Conservation (phyloP, 2,113 vertebrate genomes). For the Corythornis madagascariensis region DNA sequence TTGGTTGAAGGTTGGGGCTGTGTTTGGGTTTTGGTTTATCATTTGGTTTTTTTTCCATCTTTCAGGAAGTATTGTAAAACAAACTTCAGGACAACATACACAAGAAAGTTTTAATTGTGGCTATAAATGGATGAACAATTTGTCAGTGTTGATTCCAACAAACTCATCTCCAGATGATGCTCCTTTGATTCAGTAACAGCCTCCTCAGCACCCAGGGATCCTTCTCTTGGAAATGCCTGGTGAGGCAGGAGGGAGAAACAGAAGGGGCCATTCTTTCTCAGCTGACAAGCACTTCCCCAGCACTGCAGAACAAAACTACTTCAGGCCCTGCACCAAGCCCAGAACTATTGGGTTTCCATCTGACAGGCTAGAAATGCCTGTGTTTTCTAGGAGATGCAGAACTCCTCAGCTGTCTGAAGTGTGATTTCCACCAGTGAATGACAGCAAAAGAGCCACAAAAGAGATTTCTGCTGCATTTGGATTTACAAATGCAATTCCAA, state of each 20-base stretch:
- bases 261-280: neutral
- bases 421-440: neutral
- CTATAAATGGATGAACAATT: neutral
- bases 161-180: neutral
- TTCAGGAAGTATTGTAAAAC: neutral
- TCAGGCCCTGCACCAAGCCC: neutral
- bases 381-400: neutral
- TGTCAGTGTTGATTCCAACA: neutral
- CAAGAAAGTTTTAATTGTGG: neutral
- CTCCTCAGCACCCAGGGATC: neutral
- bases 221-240: neutral
- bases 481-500: neutral
- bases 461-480: neutral
- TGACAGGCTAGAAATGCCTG: neutral
- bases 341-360: neutral
- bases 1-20: fast-evolving
- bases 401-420: neutral
- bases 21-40: no score
- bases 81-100: neutral
- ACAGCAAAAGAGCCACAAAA: neutral
- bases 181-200: neutral
- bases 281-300: neutral
- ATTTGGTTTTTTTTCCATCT: neutral
- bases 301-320: neutral
- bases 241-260: neutral